Evolutionary conservation across 2,888 invertebrate genomes (phyloP).

Genomic region (Macaria liturata): DNA sequence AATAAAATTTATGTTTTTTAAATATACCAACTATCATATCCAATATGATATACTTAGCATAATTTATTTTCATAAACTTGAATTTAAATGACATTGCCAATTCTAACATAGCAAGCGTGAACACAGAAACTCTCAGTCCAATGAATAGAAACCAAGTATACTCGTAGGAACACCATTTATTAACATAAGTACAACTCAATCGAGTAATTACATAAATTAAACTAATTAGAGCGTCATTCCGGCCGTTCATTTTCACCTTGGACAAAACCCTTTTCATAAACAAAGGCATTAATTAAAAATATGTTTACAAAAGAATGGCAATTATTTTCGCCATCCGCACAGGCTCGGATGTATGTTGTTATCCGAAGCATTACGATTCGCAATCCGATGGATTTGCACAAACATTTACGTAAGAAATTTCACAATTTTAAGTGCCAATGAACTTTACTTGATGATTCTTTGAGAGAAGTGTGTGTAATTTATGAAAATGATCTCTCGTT

Average conservation of each 20-base stretch:
- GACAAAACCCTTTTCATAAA: constrained; percentile 23
- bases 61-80: too few species aligned
- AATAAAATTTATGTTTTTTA: too few species aligned
- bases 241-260: constrained; percentile 52
- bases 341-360: constrained; percentile 10
- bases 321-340: constrained; percentile 16
- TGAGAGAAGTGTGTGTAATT: too few species aligned
- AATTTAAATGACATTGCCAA: too few species aligned
- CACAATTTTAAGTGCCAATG: constrained; percentile 5
- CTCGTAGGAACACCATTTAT: too few species aligned
- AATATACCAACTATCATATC: too few species aligned
- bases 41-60: too few species aligned
- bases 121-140: too few species aligned
- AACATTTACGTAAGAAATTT: constrained; percentile 12
- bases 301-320: constrained; percentile 14
- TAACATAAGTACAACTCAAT: too few species aligned
- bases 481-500: too few species aligned
- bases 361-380: constrained; percentile 5
- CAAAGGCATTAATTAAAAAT: constrained; percentile 9
- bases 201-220: neutral
- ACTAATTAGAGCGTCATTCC: constrained; percentile 54
- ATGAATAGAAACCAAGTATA: too few species aligned
- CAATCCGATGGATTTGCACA: neutral
- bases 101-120: too few species aligned
- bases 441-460: neutral